Conservation (phyloP, 2,113 vertebrate species). For the Dasyprocta punctata region DNA sequence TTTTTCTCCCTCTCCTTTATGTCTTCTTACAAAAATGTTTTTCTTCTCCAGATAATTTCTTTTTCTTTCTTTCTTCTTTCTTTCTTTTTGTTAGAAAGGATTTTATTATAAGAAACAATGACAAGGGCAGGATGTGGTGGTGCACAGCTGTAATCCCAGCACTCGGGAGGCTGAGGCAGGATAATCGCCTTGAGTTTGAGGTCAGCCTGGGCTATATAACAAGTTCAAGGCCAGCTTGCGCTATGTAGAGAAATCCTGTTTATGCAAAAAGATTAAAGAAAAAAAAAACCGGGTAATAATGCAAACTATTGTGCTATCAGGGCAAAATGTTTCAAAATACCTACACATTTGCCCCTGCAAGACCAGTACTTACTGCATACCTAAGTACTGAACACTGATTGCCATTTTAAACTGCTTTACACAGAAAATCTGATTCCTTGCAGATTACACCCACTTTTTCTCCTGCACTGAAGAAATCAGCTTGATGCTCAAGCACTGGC, state of each 20-base stretch:
- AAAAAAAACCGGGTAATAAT: conserved; percentile 85
- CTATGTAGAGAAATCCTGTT: not conserved
- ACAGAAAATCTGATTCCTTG: conserved; percentile 77
- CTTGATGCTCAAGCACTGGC: conserved; percentile 63
- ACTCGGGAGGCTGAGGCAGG: not conserved
- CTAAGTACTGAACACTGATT: conserved; percentile 94
- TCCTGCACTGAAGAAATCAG: conserved; percentile 82
- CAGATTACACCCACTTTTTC: conserved; percentile 77
- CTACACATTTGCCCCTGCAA: conserved; percentile 91
- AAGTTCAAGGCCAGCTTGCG: not conserved
- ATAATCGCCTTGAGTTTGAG: not conserved
- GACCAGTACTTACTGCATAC: conserved; percentile 99
- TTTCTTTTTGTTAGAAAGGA: conserved; percentile 84
- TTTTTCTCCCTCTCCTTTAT: not conserved
- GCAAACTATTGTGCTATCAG: conserved; percentile 97
- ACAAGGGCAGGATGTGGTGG: conserved; percentile 73
- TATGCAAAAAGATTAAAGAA: not conserved
- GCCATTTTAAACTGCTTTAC: conserved; percentile 83
- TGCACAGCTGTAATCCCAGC: not conserved
- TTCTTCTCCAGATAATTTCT: not conserved
- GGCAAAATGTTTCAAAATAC: conserved; percentile 97
- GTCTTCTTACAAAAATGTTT: not conserved
- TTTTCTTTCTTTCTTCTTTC: not conserved
- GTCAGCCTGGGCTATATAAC: not conserved
- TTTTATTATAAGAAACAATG: conserved; percentile 91